A percentile compares a stretch with the other conserved stretches of the same genome.
Conservation (phyloP, 2,113 vertebrate genomes). For the Malurus cyaneus region DNA sequence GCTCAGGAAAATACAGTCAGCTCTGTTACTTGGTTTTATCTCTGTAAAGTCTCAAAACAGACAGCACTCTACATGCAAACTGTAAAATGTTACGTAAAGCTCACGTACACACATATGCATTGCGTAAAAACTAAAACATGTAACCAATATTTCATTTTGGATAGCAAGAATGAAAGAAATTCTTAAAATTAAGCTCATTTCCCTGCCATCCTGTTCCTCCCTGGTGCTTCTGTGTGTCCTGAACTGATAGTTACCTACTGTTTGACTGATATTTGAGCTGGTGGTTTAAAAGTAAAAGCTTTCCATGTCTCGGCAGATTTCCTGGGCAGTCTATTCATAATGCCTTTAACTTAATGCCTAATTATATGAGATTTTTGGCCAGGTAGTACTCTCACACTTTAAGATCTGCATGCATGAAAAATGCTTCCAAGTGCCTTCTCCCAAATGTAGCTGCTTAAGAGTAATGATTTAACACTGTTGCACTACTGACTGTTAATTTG, state of each 20-base stretch:
- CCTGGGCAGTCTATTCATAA: not conserved
- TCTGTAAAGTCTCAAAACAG: not conserved
- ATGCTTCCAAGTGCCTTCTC: not conserved
- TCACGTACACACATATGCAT: not conserved
- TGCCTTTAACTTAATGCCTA: not conserved
- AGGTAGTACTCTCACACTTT: not conserved
- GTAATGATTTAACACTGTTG: not conserved
- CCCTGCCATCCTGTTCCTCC: fast-evolving
- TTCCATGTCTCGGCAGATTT: not conserved
- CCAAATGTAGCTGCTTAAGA: not conserved
- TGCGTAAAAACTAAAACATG: not conserved
- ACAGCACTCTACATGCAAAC: not conserved
- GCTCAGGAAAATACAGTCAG: not conserved
- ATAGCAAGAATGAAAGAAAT: not conserved
- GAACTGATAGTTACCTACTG: not conserved
- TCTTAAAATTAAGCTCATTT: not conserved
- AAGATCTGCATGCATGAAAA: not conserved
- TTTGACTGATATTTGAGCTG: not conserved
- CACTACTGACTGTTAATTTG: not conserved
- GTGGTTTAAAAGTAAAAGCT: not conserved
- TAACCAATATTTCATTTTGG: not conserved
- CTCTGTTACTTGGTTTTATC: not conserved
- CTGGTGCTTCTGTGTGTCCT: not conserved
- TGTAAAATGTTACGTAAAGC: not conserved
- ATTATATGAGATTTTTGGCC: not conserved